phyloP scores from a whole-genome alignment of 2,113 vertebrate genomes.

The Ctenomys sociabilis region DNA sequence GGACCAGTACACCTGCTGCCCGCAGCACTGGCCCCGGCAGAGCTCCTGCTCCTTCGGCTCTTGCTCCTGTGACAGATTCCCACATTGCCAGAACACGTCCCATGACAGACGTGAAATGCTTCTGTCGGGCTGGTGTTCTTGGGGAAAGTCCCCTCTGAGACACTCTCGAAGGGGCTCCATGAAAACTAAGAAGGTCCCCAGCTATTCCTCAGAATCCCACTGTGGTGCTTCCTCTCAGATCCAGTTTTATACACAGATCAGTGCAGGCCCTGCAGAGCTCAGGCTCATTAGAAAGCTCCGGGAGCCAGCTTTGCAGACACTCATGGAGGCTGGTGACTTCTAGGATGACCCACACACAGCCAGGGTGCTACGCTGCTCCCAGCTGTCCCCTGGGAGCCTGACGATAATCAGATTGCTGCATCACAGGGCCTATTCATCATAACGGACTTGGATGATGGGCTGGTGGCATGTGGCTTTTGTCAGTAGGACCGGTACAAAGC shows the following conservation, averaged over 20 bases:
- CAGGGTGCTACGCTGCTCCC: not conserved
- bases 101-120: not conserved
- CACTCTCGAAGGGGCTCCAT: not conserved
- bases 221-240: not conserved
- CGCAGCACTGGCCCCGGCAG: not conserved
- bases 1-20: not conserved
- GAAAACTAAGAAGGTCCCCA: not conserved
- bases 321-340: not conserved
- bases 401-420: not conserved
- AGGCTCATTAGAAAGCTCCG: not conserved
- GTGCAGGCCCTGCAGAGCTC: not conserved
- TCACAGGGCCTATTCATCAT: not conserved
- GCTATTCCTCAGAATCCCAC: not conserved
- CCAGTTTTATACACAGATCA: not conserved
- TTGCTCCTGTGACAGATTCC: not conserved
- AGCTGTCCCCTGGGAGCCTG: not conserved
- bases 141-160: not conserved
- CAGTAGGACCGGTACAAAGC: not conserved
- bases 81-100: not conserved
- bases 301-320: not conserved
- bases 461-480: not conserved
- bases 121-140: not conserved
- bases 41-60: not conserved
- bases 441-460: not conserved
- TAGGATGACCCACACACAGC: not conserved